Evolutionary conservation across 2,888 invertebrate species (phyloP), one percentile per base, ranked within the genome.

Genomic region (Cheilosia vernalis): DNA sequence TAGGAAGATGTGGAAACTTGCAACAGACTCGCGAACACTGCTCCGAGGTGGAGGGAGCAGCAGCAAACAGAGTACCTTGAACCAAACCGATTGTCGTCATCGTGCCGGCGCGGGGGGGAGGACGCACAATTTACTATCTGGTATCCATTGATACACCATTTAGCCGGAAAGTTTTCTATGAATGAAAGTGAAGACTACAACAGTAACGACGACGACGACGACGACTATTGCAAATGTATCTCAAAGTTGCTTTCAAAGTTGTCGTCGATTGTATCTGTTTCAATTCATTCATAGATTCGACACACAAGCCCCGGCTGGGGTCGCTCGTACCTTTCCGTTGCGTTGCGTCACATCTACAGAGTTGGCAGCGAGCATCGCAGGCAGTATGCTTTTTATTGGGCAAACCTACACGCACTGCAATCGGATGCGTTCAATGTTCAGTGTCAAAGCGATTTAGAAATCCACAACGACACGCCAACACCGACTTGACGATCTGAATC

Each of bases 361-460:
- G 61, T 73, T 80, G 80, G 80, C 74, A 80, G 40, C 47, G 6
- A 58, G 33, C 69, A 58, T 47, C 27, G 42, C 19, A 37, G 64
- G n/a, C 51, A 51, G 15, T 40, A 40, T 15, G 2, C 37, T 69
- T 79, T 79, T 66, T 72, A 56, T 78, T 49, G 58, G 58, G 33
- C 79, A 47, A 67, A 63, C 81, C 81, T 56, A 82, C 81, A 70
- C 76, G 40, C 70, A n/a, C 40, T 24, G 17, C 13, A 13, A 70
- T 82, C 77, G 64, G 81, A 82, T 82, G 81, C 81, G 77, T 82
- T 82, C 51, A 77, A 60, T 70, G 81, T 77, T 82, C 81, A 82
- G 64, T 82, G 81, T 70, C 81, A 77, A 58, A 58, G 58, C 60
- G 76, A 76, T 82, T 77, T 60, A 53, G 81, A 77, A 77, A 82